Percentiles rank a stretch among this genome's conserved stretches.
Conservation (phyloP, 2,888 invertebrate genomes). For the Linnaemya vulpina region DNA sequence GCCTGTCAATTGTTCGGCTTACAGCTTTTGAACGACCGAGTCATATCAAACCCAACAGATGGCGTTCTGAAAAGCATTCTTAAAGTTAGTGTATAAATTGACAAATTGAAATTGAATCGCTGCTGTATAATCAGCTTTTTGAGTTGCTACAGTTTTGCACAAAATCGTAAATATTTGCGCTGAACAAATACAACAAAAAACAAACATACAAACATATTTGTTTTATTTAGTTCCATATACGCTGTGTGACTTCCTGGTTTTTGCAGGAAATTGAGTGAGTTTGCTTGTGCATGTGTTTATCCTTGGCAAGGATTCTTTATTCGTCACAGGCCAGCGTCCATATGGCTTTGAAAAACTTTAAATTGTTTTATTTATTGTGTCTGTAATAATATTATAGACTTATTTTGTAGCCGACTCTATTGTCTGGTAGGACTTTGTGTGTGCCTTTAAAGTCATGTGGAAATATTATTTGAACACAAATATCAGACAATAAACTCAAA, state of each 20-base stretch:
- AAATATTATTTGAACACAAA: conserved; percentile 44
- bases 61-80: too few species aligned
- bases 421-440: conserved; percentile 33
- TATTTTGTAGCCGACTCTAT: not conserved
- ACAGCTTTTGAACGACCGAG: too few species aligned
- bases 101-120: too few species aligned
- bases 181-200: not conserved
- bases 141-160: too few species aligned
- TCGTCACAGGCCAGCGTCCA: not conserved
- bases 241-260: not conserved
- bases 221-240: not conserved
- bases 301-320: not conserved
- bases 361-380: conserved; percentile 21
- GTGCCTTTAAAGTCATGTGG: conserved; percentile 41
- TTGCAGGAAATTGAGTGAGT: not conserved
- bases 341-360: conserved; percentile 35
- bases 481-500: conserved; percentile 16
- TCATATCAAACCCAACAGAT: too few species aligned
- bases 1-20: too few species aligned
- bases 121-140: too few species aligned
- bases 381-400: too few species aligned
- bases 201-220: not conserved
- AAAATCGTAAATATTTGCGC: not conserved
- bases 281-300: not conserved
- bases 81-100: too few species aligned